phyloP scores from a whole-genome alignment of 2,888 invertebrate genomes.

The Meiosimyza platycephala region DNA sequence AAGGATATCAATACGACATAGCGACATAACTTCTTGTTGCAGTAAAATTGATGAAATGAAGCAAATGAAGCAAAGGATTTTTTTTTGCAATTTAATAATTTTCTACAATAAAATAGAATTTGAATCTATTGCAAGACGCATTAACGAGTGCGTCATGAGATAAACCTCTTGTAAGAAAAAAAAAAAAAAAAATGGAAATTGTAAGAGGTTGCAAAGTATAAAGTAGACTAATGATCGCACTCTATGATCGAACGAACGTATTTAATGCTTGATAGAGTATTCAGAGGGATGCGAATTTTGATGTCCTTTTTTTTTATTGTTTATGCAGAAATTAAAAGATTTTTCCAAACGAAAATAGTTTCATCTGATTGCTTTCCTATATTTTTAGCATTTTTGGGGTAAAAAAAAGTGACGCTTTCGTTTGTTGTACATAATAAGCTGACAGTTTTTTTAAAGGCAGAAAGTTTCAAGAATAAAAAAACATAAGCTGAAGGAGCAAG shows the following conservation, averaged over 20 bases:
- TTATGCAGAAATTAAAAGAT: conserved; percentile 18
- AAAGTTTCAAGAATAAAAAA: too few species aligned
- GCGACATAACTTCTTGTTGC: background rate
- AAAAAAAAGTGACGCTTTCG: too few species aligned
- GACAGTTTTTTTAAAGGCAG: too few species aligned
- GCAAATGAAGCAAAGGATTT: background rate
- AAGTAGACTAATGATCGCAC: background rate
- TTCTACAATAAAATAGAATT: conserved; percentile 21
- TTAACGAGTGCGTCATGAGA: background rate
- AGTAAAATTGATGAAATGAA: conserved; percentile 5
- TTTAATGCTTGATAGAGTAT: background rate
- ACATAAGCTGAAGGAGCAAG: too few species aligned
- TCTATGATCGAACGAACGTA: conserved; percentile 12
- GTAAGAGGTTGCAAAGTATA: background rate
- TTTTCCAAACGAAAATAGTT: too few species aligned
- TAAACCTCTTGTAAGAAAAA: too few species aligned
- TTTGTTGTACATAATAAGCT: too few species aligned
- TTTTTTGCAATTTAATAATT: conserved; percentile 13
- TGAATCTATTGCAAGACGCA: conserved; percentile 27
- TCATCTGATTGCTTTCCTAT: background rate
- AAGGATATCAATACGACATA: conserved; percentile 9
- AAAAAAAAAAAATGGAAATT: too few species aligned
- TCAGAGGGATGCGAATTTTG: conserved; percentile 1
- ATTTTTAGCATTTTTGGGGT: too few species aligned
- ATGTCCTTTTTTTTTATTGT: background rate